Evolutionary conservation across 2,113 vertebrate species (phyloP), one percentile per base, ranked within the genome.

Genomic region (Hemiscyllium ocellatum): DNA sequence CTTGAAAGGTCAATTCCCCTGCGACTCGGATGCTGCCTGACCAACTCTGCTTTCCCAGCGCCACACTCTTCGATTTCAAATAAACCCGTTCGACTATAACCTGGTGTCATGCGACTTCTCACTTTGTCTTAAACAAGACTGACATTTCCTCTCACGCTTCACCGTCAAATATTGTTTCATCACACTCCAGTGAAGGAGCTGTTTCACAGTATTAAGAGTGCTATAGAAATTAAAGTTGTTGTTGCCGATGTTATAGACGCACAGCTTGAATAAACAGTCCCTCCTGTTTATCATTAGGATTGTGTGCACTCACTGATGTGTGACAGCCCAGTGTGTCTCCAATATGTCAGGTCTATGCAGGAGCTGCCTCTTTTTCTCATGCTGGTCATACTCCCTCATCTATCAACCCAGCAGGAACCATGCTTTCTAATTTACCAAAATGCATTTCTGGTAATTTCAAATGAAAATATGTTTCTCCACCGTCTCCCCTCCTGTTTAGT

Each of bases 241-340:
- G n/a, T 42, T 42, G 78, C n/a, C 17, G 33, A 76, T 76, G 78
- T 12, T n/a, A 42, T 4, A 5, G 15, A 20, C 4, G 4, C n/a
- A 42, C 78, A 37, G n/a, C 15, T 37, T 20, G 37, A 42, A 42
- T 42, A 19, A 83, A 19, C 17, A 83, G n/a, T 3, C n/a, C 4
- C 0, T 42, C n/a, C 3, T 83, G 19, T 42, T 17, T 20, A 19
- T 3, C 17, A 19, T 19, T 17, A 42, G 20, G 17, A 83, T 42
- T 6, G n/a, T 3, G 0, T 37, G 78, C 1, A 0, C n/a, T 1
- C 5, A 37, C 3, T 20, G 37, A 20, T 42, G 37, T 1, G 3
- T 20, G 78, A 83, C 20, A 83, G 3, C 78, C 19, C 78, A 83
- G 78, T 37, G 7, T 2, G 78, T 20, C 42, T 83, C n/a, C 78